phyloP scores from a whole-genome alignment of 2,888 invertebrate genomes.

The Liopterus haemorrhoidalis region DNA sequence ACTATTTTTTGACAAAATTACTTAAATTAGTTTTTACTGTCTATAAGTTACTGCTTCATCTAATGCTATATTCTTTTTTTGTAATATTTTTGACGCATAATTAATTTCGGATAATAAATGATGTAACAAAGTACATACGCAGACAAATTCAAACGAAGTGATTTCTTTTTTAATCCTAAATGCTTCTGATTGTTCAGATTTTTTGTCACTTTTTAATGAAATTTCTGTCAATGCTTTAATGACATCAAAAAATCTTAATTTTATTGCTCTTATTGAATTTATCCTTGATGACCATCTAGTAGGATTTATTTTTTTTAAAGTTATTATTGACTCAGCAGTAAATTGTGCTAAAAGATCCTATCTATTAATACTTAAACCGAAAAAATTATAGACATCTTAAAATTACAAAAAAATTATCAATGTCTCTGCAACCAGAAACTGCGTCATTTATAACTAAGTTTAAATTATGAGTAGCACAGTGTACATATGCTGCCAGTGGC shows the following conservation, averaged over 20 bases:
- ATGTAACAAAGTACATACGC: no score
- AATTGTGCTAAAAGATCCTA: constrained; percentile 34
- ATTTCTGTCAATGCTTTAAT: constrained; percentile 31
- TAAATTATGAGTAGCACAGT: constrained; percentile 32
- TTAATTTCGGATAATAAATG: no score
- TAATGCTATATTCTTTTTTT: no score
- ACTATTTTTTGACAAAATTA: no score
- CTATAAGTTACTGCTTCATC: no score
- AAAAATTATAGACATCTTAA: constrained; percentile 32
- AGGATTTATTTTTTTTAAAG: constrained; percentile 36
- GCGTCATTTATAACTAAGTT: constrained; percentile 33
- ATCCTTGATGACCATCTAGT: constrained; percentile 36
- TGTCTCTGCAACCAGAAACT: constrained; percentile 24
- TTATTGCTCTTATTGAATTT: constrained; percentile 31
- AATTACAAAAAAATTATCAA: constrained; percentile 27
- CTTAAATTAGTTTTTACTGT: no score
- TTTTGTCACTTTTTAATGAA: constrained; percentile 24
- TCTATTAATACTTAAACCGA: constrained; percentile 33
- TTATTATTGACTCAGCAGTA: constrained; percentile 29
- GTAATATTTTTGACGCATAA: no score
- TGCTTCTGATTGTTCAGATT: constrained; percentile 27
- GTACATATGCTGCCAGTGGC: constrained; percentile 27
- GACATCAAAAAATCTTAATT: constrained; percentile 31
- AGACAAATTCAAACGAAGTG: no score
- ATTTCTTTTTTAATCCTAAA: constrained; percentile 3